These are phyloP conservation scores for Gnatocerus cornutus DNA, from an alignment of 2,888 invertebrate genomes.

Conservation along the genomic window DNA sequence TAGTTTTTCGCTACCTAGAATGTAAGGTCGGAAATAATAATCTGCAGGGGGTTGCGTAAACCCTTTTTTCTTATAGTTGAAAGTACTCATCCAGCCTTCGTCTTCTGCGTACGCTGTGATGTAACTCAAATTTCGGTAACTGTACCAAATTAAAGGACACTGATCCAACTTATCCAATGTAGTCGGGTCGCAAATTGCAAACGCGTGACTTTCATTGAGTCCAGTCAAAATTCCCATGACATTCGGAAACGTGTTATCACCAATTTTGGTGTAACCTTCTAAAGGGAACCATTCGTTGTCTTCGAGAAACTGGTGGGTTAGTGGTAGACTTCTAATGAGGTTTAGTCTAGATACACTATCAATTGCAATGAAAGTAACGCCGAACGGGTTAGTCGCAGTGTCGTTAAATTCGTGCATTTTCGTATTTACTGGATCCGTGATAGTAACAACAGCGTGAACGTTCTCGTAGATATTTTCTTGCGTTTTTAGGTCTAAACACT, in stretches of 20 bases:
- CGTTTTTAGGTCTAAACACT: too few species aligned
- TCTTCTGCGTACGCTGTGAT: conserved; percentile 88
- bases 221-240: conserved; percentile 84
- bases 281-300: conserved; percentile 69
- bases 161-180: conserved; percentile 77
- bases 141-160: conserved; percentile 85
- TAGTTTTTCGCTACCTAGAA: conserved; percentile 79
- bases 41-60: conserved; percentile 85
- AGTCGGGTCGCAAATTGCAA: conserved; percentile 72
- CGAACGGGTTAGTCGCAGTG: conserved; percentile 61
- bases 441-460: conserved; percentile 72
- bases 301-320: conserved; percentile 78
- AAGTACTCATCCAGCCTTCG: conserved; percentile 81
- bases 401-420: conserved; percentile 56
- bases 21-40: conserved; percentile 85
- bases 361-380: conserved; percentile 86
- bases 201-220: conserved; percentile 67
- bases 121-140: conserved; percentile 81
- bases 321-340: conserved; percentile 83
- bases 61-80: conserved; percentile 81
- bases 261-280: conserved; percentile 76
- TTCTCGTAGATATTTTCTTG: conserved; percentile 64
- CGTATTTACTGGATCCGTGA: conserved; percentile 59
- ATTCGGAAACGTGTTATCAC: conserved; percentile 93
- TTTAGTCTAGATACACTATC: conserved; percentile 89